These are phyloP conservation scores for Microctonus aethiopoides DNA, from an alignment of 2,888 invertebrate genomes.

Conservation along the genomic window DNA sequence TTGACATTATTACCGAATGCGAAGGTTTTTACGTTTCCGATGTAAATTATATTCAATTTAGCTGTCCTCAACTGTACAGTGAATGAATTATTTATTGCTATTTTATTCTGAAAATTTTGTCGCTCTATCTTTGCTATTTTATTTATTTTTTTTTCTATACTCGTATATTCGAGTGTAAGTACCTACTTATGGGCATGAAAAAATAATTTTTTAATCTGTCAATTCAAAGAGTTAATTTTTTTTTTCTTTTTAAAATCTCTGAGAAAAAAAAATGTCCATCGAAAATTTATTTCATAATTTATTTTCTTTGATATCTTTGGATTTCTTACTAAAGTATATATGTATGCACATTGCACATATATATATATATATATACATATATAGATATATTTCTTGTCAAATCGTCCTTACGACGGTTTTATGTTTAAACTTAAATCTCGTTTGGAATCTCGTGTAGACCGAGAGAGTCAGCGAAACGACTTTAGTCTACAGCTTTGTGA, in stretches of 20 bases:
- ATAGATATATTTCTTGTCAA: too few species aligned
- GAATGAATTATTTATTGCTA: slow-evolving; percentile 3
- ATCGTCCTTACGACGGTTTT: neutral
- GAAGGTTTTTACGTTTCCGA: slow-evolving; percentile 36
- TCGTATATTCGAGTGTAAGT: too few species aligned
- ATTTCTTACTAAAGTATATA: too few species aligned
- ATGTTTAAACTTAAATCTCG: neutral
- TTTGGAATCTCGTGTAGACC: neutral
- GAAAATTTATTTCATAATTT: too few species aligned
- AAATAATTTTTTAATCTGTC: too few species aligned
- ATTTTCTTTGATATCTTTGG: too few species aligned
- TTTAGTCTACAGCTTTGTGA: neutral
- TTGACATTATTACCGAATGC: slow-evolving; percentile 35
- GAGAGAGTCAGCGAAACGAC: neutral
- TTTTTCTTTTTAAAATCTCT: too few species aligned
- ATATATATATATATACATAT: neutral
- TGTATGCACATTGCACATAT: too few species aligned
- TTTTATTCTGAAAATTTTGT: neutral
- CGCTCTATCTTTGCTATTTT: neutral
- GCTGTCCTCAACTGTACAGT: neutral
- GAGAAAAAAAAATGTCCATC: too few species aligned
- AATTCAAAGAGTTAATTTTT: too few species aligned
- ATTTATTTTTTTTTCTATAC: too few species aligned
- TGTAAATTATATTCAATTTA: slow-evolving; percentile 9
- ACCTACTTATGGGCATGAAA: too few species aligned